phyloP scores from a whole-genome alignment of 2,113 vertebrate genomes.

The Paralichthys olivaceus region DNA sequence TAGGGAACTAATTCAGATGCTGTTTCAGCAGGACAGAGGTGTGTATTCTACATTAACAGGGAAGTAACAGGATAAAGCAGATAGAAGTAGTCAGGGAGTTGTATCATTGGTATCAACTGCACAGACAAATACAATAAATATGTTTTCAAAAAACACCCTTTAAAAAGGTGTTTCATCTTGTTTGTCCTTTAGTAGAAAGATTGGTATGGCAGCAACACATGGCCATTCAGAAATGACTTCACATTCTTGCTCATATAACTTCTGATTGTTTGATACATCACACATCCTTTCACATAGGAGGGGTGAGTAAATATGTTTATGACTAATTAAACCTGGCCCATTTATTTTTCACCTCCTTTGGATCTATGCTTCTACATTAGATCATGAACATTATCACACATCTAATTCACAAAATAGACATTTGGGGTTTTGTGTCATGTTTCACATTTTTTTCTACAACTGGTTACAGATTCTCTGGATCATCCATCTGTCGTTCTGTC shows the following conservation, averaged over 20 bases:
- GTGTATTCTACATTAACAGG: conserved; percentile 6
- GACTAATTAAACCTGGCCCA: background rate
- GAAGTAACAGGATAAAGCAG: conserved; percentile 22
- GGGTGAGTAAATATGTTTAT: background rate
- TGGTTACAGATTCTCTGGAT: too few species aligned
- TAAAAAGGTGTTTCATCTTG: background rate
- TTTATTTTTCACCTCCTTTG: too few species aligned
- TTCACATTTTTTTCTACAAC: too few species aligned
- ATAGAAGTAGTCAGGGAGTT: background rate
- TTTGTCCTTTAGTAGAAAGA: background rate
- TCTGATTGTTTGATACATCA: background rate
- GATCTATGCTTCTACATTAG: too few species aligned
- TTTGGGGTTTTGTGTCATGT: too few species aligned
- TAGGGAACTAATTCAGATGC: conserved; percentile 25
- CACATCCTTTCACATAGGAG: background rate
- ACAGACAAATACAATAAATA: conserved; percentile 55
- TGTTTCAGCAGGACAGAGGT: background rate
- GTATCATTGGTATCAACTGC: conserved; percentile 31
- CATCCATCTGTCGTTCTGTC: too few species aligned
- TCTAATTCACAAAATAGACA: too few species aligned
- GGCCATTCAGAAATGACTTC: background rate
- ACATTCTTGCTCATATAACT: background rate
- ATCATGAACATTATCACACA: too few species aligned
- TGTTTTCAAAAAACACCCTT: conserved; percentile 41
- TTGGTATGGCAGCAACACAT: conserved; percentile 11